These are phyloP conservation scores for Rhyzopertha dominica DNA, from an alignment of 1,140 invertebrate genomes.

Conservation along the genomic window DNA sequence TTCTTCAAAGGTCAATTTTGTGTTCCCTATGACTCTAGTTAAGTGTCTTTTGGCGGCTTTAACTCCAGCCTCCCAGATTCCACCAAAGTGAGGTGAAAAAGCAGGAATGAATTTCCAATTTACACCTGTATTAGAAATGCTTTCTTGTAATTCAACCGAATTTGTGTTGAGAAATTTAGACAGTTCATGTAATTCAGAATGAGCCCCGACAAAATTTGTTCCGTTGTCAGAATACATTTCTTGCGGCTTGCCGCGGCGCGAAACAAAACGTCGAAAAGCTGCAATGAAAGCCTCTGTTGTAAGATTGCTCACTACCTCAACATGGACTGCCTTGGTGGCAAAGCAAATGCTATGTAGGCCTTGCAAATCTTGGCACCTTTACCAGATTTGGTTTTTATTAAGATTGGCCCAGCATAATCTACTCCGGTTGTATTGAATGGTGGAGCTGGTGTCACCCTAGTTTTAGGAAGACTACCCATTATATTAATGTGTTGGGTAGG, in stretches of 20 bases:
- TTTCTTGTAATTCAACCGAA: too few relatives aligned
- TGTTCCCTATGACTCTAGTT: too few relatives aligned
- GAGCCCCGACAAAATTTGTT: constrained; percentile 9
- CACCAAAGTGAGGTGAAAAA: too few relatives aligned
- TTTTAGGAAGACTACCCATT: too few relatives aligned
- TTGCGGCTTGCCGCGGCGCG: constrained; percentile 19
- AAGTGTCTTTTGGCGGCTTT: too few relatives aligned
- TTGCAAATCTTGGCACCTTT: constrained; percentile 18
- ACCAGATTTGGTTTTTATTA: constrained; percentile 11
- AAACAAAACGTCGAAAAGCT: constrained; percentile 31
- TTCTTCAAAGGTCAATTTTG: too few relatives aligned
- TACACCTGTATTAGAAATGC: too few relatives aligned
- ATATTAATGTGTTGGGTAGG: too few relatives aligned
- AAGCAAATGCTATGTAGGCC: constrained; percentile 32
- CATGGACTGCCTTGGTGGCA: constrained; percentile 33
- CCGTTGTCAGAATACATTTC: constrained; percentile 27
- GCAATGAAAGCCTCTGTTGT: constrained; percentile 29
- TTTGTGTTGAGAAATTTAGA: too few relatives aligned
- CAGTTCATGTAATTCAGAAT: constrained; percentile 14
- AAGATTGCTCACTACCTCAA: constrained; percentile 32
- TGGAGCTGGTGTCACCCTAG: constrained; percentile 10
- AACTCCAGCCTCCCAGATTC: too few relatives aligned
- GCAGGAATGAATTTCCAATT: too few relatives aligned
- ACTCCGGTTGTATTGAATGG: constrained; percentile 25
- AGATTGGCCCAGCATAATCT: constrained; percentile 28